phyloP scores from a whole-genome alignment of 92 coral and sea anemone genomes.

The Actinernus sp. region DNA sequence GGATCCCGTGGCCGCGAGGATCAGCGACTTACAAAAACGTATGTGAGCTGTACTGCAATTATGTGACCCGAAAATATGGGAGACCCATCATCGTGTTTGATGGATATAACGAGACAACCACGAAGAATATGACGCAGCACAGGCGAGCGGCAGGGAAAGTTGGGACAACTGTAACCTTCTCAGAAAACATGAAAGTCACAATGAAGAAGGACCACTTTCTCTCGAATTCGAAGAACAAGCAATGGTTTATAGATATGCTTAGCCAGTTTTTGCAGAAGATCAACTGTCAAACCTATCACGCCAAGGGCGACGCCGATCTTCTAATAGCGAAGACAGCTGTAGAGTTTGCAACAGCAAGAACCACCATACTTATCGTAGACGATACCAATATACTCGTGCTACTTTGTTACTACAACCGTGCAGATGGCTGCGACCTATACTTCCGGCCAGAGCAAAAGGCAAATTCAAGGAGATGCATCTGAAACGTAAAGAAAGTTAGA shows the following conservation, averaged over 20 bases:
- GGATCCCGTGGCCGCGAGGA: too few species aligned
- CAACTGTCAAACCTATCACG: constrained; percentile 13
- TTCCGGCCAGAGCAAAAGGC: constrained; percentile 47
- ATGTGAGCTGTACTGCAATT: constrained; percentile 6
- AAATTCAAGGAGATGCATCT: constrained; percentile 14
- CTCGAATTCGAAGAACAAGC: too few species aligned
- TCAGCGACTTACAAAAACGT: too few species aligned
- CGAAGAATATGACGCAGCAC: constrained; percentile 16
- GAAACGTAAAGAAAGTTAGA: constrained; percentile 20
- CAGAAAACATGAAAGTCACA: too few species aligned
- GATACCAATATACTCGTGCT: constrained; percentile 44
- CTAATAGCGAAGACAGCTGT: constrained; percentile 34
- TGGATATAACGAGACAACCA: constrained; percentile 5
- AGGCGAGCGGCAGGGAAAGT: constrained; percentile 12
- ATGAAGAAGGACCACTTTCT: too few species aligned
- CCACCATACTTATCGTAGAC: constrained; percentile 32
- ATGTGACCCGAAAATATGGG: too few species aligned
- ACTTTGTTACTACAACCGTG: too few species aligned
- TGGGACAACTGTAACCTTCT: too few species aligned
- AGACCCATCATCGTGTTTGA: too few species aligned
- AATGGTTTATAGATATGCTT: neutral
- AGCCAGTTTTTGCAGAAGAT: constrained; percentile 2
- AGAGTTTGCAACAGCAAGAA: constrained; percentile 1
- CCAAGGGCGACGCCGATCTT: too few species aligned
- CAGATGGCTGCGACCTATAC: constrained; percentile 13